These are phyloP conservation scores for Synergus itoensis DNA, from an alignment of 2,888 invertebrate genomes.

Conservation along the genomic window DNA sequence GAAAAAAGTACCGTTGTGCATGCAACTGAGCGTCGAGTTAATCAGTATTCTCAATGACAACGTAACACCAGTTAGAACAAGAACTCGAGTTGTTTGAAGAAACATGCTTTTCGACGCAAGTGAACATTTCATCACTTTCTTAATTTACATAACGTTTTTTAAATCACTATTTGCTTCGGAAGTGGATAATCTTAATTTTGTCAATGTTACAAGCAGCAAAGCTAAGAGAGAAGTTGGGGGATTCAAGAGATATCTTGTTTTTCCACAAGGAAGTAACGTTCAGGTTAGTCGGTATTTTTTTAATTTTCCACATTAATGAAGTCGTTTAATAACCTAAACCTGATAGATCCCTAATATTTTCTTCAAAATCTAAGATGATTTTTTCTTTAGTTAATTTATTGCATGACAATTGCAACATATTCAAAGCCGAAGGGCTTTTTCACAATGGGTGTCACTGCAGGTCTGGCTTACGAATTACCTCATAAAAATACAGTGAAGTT, in stretches of 20 bases:
- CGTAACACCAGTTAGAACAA: constrained; percentile 3
- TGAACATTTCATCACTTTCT: not conserved
- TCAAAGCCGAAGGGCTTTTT: constrained; percentile 81
- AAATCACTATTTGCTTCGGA: constrained; percentile 39
- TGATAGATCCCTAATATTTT: not conserved
- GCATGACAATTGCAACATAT: constrained; percentile 81
- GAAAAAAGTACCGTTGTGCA: constrained; percentile 17
- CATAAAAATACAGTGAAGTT: constrained; percentile 79
- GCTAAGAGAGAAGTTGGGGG: constrained; percentile 56
- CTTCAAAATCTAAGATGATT: not conserved
- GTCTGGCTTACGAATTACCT: constrained; percentile 88
- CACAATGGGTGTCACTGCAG: constrained; percentile 86
- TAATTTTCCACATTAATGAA: constrained; percentile 54
- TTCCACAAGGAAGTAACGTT: constrained; percentile 83
- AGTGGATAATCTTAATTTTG: constrained; percentile 16
- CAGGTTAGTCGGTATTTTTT: constrained; percentile 78
- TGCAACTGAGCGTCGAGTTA: not conserved
- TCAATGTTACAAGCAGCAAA: constrained; percentile 48
- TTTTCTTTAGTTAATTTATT: constrained; percentile 80
- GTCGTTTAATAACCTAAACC: not conserved
- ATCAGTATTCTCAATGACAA: constrained; percentile 23
- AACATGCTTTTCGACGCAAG: not conserved
- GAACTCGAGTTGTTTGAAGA: not conserved
- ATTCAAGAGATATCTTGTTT: constrained; percentile 80
- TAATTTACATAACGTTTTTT: not conserved